Percentiles rank a stretch among this genome's conserved stretches.
Evolutionary conservation across 1,140 invertebrate genomes (phyloP).

Genomic region (Cepaea nemoralis): DNA sequence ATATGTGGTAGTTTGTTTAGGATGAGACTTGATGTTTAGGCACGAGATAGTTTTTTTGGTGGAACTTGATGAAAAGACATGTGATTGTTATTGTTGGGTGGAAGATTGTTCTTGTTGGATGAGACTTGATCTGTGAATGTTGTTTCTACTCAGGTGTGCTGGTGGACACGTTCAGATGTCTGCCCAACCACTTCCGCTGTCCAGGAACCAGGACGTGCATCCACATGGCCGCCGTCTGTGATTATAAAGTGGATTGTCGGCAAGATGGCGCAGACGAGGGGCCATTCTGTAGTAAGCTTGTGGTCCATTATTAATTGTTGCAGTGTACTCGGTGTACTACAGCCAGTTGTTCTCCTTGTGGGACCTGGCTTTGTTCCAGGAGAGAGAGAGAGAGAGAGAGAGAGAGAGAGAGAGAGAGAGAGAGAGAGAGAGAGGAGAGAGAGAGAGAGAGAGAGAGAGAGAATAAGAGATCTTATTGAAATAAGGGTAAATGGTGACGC

Average conservation of each 20-base stretch:
- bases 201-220: conserved; percentile 51
- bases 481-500: too few relatives aligned
- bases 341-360: too few relatives aligned
- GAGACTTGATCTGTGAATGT: not conserved
- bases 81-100: not conserved
- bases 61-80: not conserved
- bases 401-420: too few relatives aligned
- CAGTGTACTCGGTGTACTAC: too few relatives aligned
- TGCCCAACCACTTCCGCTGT: conserved; percentile 55
- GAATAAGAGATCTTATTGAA: too few relatives aligned
- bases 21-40: not conserved
- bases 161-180: conserved; percentile 49
- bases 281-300: conserved; percentile 53
- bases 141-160: conserved; percentile 38
- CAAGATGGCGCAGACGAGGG: conserved; percentile 54
- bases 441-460: too few relatives aligned
- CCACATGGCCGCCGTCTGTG: conserved; percentile 49
- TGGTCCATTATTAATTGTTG: not conserved
- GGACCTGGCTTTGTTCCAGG: too few relatives aligned
- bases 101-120: too few relatives aligned
- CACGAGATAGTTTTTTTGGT: not conserved
- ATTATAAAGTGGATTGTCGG: conserved; percentile 47
- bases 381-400: too few relatives aligned
- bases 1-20: too few relatives aligned
- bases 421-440: too few relatives aligned